Evolutionary conservation across 53 echinoderm and acorn worm species (phyloP).

Genomic region (Pentamera pediparva): DNA sequence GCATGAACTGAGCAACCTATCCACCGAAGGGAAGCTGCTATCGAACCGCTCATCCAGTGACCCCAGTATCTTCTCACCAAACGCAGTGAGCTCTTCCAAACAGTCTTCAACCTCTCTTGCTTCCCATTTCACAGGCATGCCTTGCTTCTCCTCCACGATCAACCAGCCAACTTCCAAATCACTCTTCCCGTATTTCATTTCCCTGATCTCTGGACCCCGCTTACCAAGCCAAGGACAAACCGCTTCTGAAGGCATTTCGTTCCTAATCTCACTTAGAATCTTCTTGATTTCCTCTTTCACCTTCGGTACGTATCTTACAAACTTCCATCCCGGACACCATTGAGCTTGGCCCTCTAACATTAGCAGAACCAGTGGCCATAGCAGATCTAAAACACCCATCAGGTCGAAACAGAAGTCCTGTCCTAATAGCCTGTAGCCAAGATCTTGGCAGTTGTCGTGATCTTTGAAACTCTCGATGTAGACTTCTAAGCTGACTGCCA

Average conservation of each 20-base stretch:
- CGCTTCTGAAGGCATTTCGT: neutral
- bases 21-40: neutral
- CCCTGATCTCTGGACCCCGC: neutral
- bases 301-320: neutral
- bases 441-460: slow-evolving; percentile 7
- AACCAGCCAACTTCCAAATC: slow-evolving; percentile 1
- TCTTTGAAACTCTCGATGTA: slow-evolving; percentile 13
- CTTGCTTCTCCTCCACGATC: neutral
- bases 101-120: slow-evolving; percentile 4
- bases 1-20: neutral
- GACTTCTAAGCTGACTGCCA: neutral
- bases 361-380: neutral
- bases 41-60: neutral
- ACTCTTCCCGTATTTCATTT: slow-evolving; percentile 12
- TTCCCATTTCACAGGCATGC: neutral
- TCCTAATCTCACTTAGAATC: neutral
- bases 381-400: neutral
- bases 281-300: neutral
- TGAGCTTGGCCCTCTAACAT: neutral
- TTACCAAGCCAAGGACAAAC: neutral
- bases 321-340: neutral
- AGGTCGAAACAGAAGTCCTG: neutral
- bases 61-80: neutral
- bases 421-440: slow-evolving; percentile 9
- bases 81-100: neutral